Base-by-base conservation (phyloP, 2,797 vertebrate species). In the Propithecus perrieri region DNA sequence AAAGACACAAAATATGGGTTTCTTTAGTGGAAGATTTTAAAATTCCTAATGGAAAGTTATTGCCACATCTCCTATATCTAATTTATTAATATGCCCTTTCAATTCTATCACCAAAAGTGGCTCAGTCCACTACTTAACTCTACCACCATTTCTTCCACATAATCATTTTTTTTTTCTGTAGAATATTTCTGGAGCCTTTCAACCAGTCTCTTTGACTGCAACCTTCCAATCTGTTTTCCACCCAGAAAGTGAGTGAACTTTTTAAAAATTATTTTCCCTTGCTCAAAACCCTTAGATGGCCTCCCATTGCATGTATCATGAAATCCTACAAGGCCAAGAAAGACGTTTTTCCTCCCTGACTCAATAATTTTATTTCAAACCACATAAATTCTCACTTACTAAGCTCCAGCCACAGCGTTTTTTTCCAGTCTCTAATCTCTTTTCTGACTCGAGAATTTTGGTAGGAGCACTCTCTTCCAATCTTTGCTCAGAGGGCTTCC, bases 341-440 rank as follows among this genome's bases (percentile, higher is more conserved):
- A 74, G 28, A 65, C 69, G 30, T 28, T 71, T 33, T 53, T 84
- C 18, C 53, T 74, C 24, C 13, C 26, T 30, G 9, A 79, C 63
- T 28, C 46, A 79, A 4, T 84, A 67, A 95, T 92, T 96, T 84
- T 65, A 85, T 79, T 84, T 87, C 15, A 71, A 63, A 50, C n/a
- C 22, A 41, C 14, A 7, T 20, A 10, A 71, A 17, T 4, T 75
- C n/a, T 55, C 30, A 43, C 14, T 84, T 22, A 78, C 17, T 71
- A 38, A 46, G 7, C 18, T 83, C 41, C 20, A 79, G 9, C n/a
- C 38, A 48, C 43, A 33, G 17, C 26, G 2, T 20, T 69, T 6
- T 59, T 41, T 79, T 48, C 63, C 28, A 69, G 50, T 33, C 63
- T 4, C 18, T 71, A 67, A 71, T 63, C 10, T 69, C 28, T 86